Evolutionary conservation across 2,113 vertebrate genomes (phyloP).

Genomic region (Elephas maximus): DNA sequence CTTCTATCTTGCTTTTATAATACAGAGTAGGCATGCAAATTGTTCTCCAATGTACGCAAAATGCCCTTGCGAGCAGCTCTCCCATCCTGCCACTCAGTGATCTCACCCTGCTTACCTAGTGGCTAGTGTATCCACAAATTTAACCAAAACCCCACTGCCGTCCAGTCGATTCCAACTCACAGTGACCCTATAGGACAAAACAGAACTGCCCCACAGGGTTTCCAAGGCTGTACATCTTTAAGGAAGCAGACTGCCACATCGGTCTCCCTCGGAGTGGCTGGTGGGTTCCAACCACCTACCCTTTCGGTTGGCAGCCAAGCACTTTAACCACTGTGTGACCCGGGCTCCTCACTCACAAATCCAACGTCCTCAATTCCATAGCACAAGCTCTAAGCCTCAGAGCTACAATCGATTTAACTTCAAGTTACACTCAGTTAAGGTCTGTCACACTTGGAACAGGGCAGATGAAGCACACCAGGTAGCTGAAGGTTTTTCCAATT

Average conservation of each 20-base stretch:
- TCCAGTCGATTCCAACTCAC: no score
- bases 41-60: neutral
- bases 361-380: neutral
- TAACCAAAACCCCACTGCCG: no score
- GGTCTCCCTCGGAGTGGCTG: no score
- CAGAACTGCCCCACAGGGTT: no score
- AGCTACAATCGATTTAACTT: neutral
- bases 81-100: neutral
- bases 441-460: constrained; percentile 20
- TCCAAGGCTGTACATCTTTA: no score
- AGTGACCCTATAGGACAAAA: no score
- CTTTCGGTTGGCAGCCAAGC: no score
- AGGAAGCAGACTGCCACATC: no score
- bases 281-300: no score
- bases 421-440: neutral
- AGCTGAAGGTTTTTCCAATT: constrained; percentile 7
- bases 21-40: neutral
- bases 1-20: constrained; percentile 17
- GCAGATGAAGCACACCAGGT: neutral
- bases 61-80: neutral
- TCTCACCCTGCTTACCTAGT: neutral
- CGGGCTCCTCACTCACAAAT: neutral
- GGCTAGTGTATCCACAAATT: neutral
- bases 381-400: neutral
- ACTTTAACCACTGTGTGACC: no score